Conservation (phyloP, 2,888 invertebrate genomes). For the Thymelicus lineola region DNA sequence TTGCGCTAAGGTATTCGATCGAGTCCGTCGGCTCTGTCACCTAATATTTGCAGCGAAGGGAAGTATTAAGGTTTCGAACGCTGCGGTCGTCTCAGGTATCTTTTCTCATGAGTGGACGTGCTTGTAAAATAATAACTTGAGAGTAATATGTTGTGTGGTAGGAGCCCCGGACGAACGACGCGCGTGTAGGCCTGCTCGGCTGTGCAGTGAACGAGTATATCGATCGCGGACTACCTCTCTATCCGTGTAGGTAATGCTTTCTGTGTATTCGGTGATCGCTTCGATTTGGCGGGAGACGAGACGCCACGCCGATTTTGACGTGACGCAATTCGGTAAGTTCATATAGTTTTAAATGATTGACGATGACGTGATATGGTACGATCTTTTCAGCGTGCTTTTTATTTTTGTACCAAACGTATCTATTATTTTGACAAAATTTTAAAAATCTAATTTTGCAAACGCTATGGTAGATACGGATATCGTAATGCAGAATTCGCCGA, state of each 20-base stretch:
- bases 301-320: conserved; percentile 55
- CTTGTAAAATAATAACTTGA: conserved; percentile 84
- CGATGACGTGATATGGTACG: neutral
- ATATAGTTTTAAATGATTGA: conserved; percentile 22
- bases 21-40: conserved; percentile 76
- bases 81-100: conserved; percentile 84
- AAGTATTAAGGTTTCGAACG: conserved; percentile 85
- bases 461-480: no score
- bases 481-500: no score
- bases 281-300: conserved; percentile 75
- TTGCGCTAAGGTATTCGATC: conserved; percentile 65
- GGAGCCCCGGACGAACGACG: conserved; percentile 69
- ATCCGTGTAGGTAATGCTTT: conserved; percentile 65
- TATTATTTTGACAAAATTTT: no score
- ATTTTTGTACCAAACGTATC: neutral
- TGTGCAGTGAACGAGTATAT: conserved; percentile 73
- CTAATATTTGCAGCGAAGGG: conserved; percentile 83
- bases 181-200: conserved; percentile 64
- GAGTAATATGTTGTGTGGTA: conserved; percentile 79
- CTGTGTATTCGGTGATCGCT: conserved; percentile 71
- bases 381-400: conserved; percentile 4
- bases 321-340: conserved; percentile 45
- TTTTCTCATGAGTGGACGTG: conserved; percentile 85
- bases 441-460: no score
- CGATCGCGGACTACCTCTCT: conserved; percentile 74